These are phyloP conservation scores for Rhodinocichla rosea DNA, from an alignment of 2,113 vertebrate species.

Conservation along the genomic window DNA sequence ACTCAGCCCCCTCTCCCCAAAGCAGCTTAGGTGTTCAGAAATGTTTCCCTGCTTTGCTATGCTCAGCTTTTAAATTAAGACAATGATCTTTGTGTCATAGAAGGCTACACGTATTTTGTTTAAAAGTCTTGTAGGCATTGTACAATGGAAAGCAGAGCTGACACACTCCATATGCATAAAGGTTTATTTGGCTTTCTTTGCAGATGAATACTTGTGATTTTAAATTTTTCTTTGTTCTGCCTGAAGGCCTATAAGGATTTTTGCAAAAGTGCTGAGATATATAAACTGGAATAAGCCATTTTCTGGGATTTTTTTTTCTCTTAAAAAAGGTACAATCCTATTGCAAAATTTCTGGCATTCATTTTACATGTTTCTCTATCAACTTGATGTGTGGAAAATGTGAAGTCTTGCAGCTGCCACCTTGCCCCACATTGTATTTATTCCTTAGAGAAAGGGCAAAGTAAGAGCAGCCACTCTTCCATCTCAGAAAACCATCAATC, in stretches of 20 bases:
- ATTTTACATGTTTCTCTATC: neutral
- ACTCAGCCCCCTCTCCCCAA: neutral
- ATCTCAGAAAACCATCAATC: neutral
- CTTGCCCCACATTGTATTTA: fast-evolving
- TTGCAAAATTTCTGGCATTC: neutral
- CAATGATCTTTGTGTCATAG: neutral
- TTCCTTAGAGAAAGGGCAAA: neutral
- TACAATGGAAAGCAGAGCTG: neutral
- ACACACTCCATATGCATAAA: neutral
- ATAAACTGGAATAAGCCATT: neutral
- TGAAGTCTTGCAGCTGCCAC: neutral
- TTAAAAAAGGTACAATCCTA: neutral
- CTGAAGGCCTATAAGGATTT: neutral
- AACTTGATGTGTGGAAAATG: neutral
- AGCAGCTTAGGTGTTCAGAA: neutral
- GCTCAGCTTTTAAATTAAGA: neutral
- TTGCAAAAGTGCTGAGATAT: neutral
- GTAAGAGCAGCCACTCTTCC: neutral
- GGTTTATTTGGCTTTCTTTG: neutral
- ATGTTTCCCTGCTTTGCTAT: fast-evolving
- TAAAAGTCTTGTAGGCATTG: neutral
- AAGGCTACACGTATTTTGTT: neutral
- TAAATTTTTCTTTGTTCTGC: neutral
- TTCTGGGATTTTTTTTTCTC: neutral
- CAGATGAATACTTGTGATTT: neutral